phyloP scores from a whole-genome alignment of 2,888 invertebrate genomes.

The Melipona beecheii region DNA sequence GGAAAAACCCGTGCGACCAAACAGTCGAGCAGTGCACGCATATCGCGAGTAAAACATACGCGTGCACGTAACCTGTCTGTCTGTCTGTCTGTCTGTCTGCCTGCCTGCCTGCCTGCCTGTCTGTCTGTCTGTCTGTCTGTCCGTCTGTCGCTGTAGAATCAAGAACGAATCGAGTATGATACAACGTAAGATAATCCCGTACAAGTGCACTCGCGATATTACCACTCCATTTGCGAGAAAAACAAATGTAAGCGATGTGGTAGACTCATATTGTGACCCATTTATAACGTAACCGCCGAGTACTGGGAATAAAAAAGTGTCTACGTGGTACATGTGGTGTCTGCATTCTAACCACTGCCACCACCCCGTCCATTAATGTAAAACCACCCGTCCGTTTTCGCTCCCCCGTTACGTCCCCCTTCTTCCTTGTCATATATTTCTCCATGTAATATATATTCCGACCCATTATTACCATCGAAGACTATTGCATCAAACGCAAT shows the following conservation, averaged over 20 bases:
- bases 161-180: constrained; percentile 8
- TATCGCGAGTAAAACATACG: constrained; percentile 10
- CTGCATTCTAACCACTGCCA: constrained; percentile 3
- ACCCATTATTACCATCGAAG: neutral
- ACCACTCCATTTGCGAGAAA: constrained; percentile 21
- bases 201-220: constrained; percentile 14
- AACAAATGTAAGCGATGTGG: constrained; percentile 67
- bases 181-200: constrained; percentile 41
- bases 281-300: constrained; percentile 73
- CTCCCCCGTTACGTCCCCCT: neutral
- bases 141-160: constrained; percentile 20
- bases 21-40: constrained; percentile 53
- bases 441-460: neutral
- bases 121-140: no score
- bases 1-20: neutral
- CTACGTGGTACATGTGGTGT: constrained; percentile 65
- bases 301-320: constrained; percentile 73
- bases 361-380: no score
- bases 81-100: no score
- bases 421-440: neutral
- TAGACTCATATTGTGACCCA: constrained; percentile 70
- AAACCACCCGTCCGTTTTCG: constrained; percentile 16
- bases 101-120: no score
- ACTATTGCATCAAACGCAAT: neutral
- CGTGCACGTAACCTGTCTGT: neutral